phyloP scores from a whole-genome alignment of 2,113 vertebrate species.

The Clupea harengus region DNA sequence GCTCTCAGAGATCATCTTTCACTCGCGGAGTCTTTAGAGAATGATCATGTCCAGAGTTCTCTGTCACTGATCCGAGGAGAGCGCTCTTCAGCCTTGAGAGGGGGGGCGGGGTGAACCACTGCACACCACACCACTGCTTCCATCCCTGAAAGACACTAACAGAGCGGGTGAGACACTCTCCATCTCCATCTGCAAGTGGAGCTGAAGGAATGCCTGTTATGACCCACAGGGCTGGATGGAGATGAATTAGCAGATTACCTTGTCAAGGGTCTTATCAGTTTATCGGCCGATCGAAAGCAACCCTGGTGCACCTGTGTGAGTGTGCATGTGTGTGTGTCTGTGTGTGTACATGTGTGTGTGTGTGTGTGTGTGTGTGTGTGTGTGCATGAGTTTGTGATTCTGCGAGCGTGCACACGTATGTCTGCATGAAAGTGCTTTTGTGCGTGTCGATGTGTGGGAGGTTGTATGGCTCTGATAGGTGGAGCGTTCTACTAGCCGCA shows the following conservation, averaged over 20 bases:
- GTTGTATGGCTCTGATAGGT: background rate
- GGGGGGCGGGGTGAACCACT: background rate
- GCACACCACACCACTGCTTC: background rate
- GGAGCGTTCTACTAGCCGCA: background rate
- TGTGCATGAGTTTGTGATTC: background rate
- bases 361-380: conserved; percentile 2
- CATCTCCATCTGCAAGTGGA: conserved; percentile 3
- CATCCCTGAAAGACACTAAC: conserved; percentile 21
- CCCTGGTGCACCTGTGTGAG: background rate
- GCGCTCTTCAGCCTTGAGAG: conserved; percentile 18
- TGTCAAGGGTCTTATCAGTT: conserved; percentile 35
- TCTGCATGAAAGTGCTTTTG: no score
- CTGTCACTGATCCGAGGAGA: conserved; percentile 35
- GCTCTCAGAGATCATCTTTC: conserved; percentile 36
- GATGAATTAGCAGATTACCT: conserved; percentile 30
- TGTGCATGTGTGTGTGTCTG: background rate
- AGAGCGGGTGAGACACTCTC: conserved; percentile 3
- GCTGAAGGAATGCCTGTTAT: conserved; percentile 5
- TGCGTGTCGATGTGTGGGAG: background rate
- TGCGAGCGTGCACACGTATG: no score
- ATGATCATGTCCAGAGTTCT: conserved; percentile 40
- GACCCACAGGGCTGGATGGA: conserved; percentile 14
- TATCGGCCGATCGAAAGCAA: conserved; percentile 7
- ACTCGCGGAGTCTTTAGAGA: conserved; percentile 37
- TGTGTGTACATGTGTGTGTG: background rate